A percentile compares a stretch with the other conserved stretches of the same genome.
These are phyloP conservation scores for Plutella xylostella DNA, from an alignment of 2,888 invertebrate species.

Conservation along the genomic window DNA sequence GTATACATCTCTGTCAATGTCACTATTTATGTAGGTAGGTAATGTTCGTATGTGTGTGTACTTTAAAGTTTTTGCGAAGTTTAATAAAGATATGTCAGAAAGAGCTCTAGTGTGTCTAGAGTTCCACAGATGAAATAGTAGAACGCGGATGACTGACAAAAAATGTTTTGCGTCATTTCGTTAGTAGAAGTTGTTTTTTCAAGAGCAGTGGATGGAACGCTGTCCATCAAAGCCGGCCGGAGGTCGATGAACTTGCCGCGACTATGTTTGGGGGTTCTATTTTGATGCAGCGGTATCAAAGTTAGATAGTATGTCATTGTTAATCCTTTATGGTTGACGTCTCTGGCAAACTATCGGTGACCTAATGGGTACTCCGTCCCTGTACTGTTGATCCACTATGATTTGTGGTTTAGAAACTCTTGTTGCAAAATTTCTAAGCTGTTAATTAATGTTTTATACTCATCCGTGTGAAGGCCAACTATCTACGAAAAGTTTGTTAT, in stretches of 20 bases:
- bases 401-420: no score
- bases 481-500: neutral
- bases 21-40: neutral
- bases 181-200: constrained; percentile 45
- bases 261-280: constrained; percentile 39
- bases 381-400: no score
- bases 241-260: constrained; percentile 58
- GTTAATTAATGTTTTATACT: neutral
- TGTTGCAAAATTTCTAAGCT: neutral
- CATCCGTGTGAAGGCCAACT: no score
- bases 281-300: constrained; percentile 3
- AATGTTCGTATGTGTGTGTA: no score
- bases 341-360: no score
- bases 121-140: constrained; percentile 45
- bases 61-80: neutral
- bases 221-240: constrained; percentile 42
- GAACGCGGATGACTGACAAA: constrained; percentile 39
- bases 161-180: constrained; percentile 51
- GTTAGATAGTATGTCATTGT: no score
- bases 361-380: no score
- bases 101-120: no score
- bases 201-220: constrained; percentile 52
- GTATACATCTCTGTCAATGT: no score
- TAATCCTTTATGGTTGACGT: neutral
- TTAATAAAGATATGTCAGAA: constrained; percentile 1